Percentiles rank a stretch among this genome's conserved stretches.
Evolutionary conservation across 2,797 vertebrate species (phyloP).

Genomic region (Diplodus sargus): DNA sequence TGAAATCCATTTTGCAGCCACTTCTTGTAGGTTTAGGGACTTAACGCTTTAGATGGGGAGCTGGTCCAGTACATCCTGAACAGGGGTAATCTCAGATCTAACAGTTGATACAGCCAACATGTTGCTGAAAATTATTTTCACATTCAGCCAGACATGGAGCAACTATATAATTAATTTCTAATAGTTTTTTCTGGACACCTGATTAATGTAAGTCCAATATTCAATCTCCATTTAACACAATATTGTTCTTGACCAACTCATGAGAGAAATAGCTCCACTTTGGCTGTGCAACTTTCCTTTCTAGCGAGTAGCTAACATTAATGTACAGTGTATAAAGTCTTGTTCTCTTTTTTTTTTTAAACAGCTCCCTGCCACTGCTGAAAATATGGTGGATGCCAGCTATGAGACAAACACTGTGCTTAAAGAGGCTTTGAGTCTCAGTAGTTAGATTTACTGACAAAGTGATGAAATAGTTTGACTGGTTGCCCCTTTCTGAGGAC

Average conservation of each 20-base stretch:
- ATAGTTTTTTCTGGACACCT: background rate
- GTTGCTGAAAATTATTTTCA: too few relatives aligned
- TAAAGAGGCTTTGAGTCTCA: background rate
- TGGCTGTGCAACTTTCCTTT: background rate
- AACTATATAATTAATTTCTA: background rate
- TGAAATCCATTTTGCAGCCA: too few relatives aligned
- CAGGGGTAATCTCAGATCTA: too few relatives aligned
- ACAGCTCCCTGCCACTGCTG: too few relatives aligned
- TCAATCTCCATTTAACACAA: background rate
- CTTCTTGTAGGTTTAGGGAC: too few relatives aligned
- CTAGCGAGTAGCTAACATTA: background rate
- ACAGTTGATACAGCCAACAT: too few relatives aligned
- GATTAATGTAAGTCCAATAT: too few relatives aligned
- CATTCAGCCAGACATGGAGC: too few relatives aligned
- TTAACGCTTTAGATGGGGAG: too few relatives aligned
- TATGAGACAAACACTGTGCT: background rate
- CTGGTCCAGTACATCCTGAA: too few relatives aligned
- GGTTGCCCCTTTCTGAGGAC: background rate
- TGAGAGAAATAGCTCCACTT: background rate
- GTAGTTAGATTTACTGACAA: background rate
- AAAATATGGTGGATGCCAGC: background rate
- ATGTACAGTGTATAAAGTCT: too few relatives aligned
- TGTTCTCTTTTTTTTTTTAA: too few relatives aligned
- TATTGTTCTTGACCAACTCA: background rate
- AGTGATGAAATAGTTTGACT: background rate